Percentiles rank a stretch among this genome's conserved stretches.
These are phyloP conservation scores for Melinopterus prodromus DNA, from an alignment of 2,888 invertebrate genomes.

Conservation along the genomic window DNA sequence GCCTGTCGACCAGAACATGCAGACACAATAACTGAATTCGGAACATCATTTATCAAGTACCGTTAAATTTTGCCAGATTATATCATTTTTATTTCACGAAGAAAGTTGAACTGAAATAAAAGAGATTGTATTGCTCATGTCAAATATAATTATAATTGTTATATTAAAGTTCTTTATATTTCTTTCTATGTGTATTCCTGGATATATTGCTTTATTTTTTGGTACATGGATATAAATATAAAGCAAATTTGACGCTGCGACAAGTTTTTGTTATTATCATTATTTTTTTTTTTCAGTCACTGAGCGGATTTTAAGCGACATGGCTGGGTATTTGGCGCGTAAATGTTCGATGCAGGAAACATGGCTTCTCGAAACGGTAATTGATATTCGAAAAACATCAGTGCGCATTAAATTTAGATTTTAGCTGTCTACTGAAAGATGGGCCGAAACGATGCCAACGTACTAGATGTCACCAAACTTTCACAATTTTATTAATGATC, in stretches of 20 bases:
- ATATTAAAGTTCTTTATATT: no score
- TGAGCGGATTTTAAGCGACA: not conserved
- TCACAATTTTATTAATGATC: not conserved
- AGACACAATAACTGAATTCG: not conserved
- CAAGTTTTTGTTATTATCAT: not conserved
- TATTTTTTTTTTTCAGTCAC: not conserved
- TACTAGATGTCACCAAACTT: not conserved
- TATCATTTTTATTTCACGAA: no score
- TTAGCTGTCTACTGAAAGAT: not conserved
- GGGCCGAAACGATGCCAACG: not conserved
- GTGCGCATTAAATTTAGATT: not conserved
- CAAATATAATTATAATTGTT: no score
- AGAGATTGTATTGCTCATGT: no score
- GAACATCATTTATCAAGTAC: not conserved
- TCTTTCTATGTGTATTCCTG: no score
- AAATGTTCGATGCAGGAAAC: not conserved
- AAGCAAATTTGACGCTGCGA: not conserved
- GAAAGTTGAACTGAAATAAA: no score
- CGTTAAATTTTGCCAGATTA: no score
- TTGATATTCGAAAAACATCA: not conserved
- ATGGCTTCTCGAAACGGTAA: not conserved
- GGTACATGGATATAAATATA: not conserved
- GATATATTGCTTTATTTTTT: no score
- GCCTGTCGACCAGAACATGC: not conserved
- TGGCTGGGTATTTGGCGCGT: not conserved